A percentile compares a stretch with the other conserved stretches of the same genome.
These are phyloP conservation scores for Calameuta pallipes DNA, from an alignment of 2,888 invertebrate genomes.

Conservation along the genomic window DNA sequence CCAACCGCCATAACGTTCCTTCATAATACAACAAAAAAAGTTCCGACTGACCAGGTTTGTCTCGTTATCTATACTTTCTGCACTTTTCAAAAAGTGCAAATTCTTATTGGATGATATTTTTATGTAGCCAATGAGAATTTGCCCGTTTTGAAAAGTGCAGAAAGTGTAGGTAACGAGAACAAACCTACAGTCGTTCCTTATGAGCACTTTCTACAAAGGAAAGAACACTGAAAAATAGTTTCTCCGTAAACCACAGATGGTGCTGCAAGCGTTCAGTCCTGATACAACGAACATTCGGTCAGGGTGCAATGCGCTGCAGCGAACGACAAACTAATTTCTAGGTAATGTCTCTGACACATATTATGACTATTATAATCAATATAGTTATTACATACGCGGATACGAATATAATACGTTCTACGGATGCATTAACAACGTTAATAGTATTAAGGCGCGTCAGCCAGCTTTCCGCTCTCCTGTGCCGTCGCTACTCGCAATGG, in stretches of 20 bases:
- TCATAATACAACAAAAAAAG: background rate
- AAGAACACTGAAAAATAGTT: background rate
- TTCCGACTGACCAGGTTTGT: background rate
- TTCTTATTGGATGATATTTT: too few species aligned
- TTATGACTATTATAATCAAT: background rate
- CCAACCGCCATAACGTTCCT: background rate
- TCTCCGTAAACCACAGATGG: background rate
- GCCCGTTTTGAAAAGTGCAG: too few species aligned
- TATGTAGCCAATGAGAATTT: too few species aligned
- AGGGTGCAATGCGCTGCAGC: background rate
- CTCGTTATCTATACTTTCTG: too few species aligned
- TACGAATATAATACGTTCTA: background rate
- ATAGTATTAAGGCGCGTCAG: background rate
- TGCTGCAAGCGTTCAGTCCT: background rate
- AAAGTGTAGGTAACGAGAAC: too few species aligned
- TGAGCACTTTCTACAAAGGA: background rate
- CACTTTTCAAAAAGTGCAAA: too few species aligned
- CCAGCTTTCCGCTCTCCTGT: background rate
- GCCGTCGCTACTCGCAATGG: background rate
- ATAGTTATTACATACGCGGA: background rate
- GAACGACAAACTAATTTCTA: background rate
- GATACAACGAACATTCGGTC: background rate
- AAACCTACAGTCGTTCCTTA: too few species aligned
- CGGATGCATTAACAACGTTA: background rate
- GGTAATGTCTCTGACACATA: background rate